Base-by-base conservation (phyloP, 2,888 invertebrate genomes). In the Callinectes sapidus region DNA sequence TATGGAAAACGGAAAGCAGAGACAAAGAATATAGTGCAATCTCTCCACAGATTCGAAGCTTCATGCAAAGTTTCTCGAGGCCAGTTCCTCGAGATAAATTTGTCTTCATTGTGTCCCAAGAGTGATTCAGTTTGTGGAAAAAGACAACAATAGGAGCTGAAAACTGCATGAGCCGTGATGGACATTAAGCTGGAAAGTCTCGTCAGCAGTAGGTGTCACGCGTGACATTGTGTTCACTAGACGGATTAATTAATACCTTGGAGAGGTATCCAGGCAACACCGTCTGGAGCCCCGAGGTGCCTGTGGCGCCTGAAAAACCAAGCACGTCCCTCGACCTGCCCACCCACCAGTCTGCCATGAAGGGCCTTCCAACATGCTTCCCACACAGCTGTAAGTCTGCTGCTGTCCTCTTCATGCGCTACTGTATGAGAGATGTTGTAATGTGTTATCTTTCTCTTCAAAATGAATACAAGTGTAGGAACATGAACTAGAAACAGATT, bases 81-180 rank as follows among this genome's bases (percentile, higher is more conserved):
- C 71, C 71, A 71, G n/a, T 71, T 71, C 71, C 71, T 71, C 71
- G 71, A 71, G 71, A 71, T n/a, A 71, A 71, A 23, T n/a, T 71
- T 71, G 71, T 28, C n/a, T n/a, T 71, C n/a, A 71, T 71, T 71
- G 71, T 71, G 71, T n/a, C 10, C 28, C 71, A 48, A 48, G 28
- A n/a, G 10, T 71, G 71, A 2, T 71, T 8, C 71, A 71, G 71
- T 71, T 71, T 28, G 1, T n/a, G 23, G 23, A 6, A n/a, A n/a
- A 71, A 23, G n/a, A 71, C 71, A n/a, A 5, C 6, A n/a, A 2
- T 28, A 71, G n/a, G 71, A 71, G 6, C n/a, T 18, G 5, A 66
- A 66, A 66, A 71, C n/a, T 71, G 61, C 23, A 28, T 23, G 71
- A 71, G 23, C 71, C 23, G 28, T 71, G 71, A 71, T 71, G 71